Base-by-base conservation (phyloP, 2,113 vertebrate genomes). In the Callaeas wilsoni region DNA sequence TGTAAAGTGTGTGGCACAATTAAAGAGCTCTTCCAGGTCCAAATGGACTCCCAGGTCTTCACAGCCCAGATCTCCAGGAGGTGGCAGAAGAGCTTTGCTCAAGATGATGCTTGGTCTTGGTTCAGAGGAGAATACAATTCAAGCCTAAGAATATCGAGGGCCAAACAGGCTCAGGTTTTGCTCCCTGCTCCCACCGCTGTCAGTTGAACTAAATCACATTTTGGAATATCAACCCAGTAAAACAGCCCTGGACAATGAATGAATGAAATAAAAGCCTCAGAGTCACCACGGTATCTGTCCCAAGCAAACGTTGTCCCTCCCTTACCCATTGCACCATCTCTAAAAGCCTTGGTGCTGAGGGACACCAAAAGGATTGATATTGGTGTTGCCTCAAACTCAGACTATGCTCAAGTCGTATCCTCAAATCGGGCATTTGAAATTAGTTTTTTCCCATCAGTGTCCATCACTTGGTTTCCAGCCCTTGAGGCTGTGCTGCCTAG, bases 1-100 rank as follows among this genome's bases (percentile, higher is more conserved):
- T 4, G 0, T 26, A 30, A 64, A 9, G 9, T 32, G 9, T 20
- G 29, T 60, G 44, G 46, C 44, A 20, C 22, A 50, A n/a, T 15
- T 32, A 6, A 49, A 80, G 85, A 84, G 5, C 20, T 78, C 37
- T 22, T 47, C n/a, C 14, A 19, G 19, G 37, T 57, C 49, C 65
- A 70, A 44, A 50, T 14, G 46, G 30, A 64, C 27, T 67, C 41
- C 79, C 55, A 59, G 21, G 22, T n/a, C 76, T 49, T 52, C 55
- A 55, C 59, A 76, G 69, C 46, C 46, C 44, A 1, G 30, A 50
- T 74, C 71, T 90, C 95, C 96, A 95, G 95, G 92, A 96, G 94
- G 83, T 96, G 92, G 95, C 94, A 1, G 94, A 94, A 96, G 83
- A 97, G 95, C 76, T 92, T 95, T 96, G 63, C 64, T 94, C 37